Evolutionary conservation across 2,888 invertebrate genomes (phyloP), one percentile per base, ranked within the genome.

Genomic region (Empis livida): DNA sequence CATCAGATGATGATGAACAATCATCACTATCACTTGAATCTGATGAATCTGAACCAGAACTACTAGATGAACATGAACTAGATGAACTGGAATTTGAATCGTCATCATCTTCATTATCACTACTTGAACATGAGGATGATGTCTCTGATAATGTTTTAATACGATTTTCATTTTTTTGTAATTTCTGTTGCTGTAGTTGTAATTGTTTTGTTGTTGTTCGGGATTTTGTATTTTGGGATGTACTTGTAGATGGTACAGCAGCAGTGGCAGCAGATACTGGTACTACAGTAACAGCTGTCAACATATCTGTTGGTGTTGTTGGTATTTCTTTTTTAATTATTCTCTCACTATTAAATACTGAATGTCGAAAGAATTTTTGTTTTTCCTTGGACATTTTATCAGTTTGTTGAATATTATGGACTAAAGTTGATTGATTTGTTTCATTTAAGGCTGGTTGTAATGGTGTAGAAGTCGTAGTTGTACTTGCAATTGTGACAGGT

Each of bases 381-480:
- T 87, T 88, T 74, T 88, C 87, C 73, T 85, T 84, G 55, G 86
- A 86, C 77, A 87, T 85, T 66, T 72, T 73, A 68, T 84, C 84
- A 70, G 80, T 75, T 65, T 78, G 77, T 66, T 55, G 56, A 41
- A 59, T 65, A 64, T 66, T 66, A 61, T 65, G 65, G 60, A 39
- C n/a, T 37, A 43, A 43, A 20, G 17, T 17, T 17, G 39, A 39
- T 20, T 43, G 32, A 5, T 11, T 17, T 43, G 43, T 43, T 37
- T 20, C 41, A 41, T 5, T 23, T 41, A 23, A 41, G n/a, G 11
- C 20, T 20, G 10, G 13, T 39, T 39, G 17, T 17, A 38, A n/a
- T 15, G 15, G 13, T 5, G 35, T n/a, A 13, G n/a, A n/a, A n/a
- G 2, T n/a, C n/a, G 35, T n/a, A 35, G n/a, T 35, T 13, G 13